These are phyloP conservation scores for Pundamilia nyererei DNA, from an alignment of 2,113 vertebrate species.

Conservation along the genomic window DNA sequence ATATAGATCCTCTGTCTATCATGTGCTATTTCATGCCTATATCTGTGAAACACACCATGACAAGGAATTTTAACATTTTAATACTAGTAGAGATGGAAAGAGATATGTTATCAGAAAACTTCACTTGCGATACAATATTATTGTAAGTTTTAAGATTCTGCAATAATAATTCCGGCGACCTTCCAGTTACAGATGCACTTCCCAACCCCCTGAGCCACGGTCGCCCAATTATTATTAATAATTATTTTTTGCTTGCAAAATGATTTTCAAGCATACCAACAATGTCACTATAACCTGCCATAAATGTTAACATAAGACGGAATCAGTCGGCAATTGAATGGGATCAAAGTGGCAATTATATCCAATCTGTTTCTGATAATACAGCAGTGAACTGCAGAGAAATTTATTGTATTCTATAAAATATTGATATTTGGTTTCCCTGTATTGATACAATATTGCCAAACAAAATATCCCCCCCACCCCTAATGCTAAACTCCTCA, in stretches of 20 bases:
- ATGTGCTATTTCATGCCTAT: constrained; percentile 96
- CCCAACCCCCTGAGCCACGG: too few relatives aligned
- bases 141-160: neutral
- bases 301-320: neutral
- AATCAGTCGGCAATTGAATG: neutral
- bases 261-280: neutral
- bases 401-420: neutral
- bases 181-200: too few relatives aligned
- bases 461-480: neutral
- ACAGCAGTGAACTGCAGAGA: neutral
- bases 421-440: neutral
- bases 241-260: neutral
- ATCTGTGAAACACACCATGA: constrained; percentile 67
- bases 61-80: neutral
- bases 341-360: neutral
- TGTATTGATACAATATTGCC: neutral
- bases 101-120: neutral
- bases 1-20: constrained; percentile 95
- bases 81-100: neutral
- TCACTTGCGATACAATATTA: neutral
- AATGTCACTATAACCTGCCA: neutral
- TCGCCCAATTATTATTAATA: neutral
- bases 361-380: neutral
- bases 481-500: neutral
- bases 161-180: too few relatives aligned